Evolutionary conservation across 2,113 vertebrate genomes (phyloP).

Genomic region (Eclectus roratus): DNA sequence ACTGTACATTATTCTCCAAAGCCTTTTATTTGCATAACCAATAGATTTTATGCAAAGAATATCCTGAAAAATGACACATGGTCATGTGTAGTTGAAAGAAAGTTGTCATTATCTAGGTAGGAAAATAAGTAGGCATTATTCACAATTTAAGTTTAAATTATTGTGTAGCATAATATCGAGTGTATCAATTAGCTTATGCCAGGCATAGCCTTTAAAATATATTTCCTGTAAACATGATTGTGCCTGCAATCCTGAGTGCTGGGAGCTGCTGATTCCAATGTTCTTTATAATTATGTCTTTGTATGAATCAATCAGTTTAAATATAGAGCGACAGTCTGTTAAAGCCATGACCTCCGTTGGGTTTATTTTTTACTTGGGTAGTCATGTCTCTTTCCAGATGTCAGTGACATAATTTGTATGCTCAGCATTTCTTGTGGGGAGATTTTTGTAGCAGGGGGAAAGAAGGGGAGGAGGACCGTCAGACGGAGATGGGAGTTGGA

Average conservation of each 20-base stretch:
- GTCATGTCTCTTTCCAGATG: constrained; percentile 70
- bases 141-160: constrained; percentile 23
- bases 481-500: constrained; percentile 16
- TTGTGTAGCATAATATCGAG: neutral
- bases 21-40: constrained; percentile 55
- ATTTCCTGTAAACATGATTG: constrained; percentile 32
- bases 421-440: constrained; percentile 20
- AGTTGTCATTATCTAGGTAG: constrained; percentile 18
- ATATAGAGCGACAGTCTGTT: constrained; percentile 65
- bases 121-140: neutral
- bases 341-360: constrained; percentile 56
- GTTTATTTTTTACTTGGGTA: constrained; percentile 64
- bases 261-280: constrained; percentile 34
- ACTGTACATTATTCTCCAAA: constrained; percentile 53
- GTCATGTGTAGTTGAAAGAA: constrained; percentile 32
- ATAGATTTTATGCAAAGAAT: constrained; percentile 59
- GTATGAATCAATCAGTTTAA: constrained; percentile 66
- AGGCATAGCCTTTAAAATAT: neutral
- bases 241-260: neutral
- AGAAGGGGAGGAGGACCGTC: neutral
- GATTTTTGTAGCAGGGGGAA: neutral
- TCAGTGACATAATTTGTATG: constrained; percentile 66
- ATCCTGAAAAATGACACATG: constrained; percentile 34
- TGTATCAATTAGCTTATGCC: constrained; percentile 20
- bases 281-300: constrained; percentile 61